Conservation (phyloP, 2,797 vertebrate species). For the Borostomias antarcticus region DNA sequence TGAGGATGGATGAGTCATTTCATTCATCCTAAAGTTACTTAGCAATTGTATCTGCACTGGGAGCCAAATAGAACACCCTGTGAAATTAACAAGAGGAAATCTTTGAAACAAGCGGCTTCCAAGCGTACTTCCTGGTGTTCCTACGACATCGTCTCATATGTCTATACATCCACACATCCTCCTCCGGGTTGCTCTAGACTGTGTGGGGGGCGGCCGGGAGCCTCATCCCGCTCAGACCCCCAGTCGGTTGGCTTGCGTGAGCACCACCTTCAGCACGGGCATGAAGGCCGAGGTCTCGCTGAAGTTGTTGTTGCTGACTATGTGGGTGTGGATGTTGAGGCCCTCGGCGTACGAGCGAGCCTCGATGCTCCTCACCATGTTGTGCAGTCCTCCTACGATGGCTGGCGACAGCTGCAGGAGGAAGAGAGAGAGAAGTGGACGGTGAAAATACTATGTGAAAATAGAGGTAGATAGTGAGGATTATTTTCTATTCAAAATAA, state of each 20-base stretch:
- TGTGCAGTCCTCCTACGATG: slow-evolving; percentile 90
- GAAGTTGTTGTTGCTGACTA: slow-evolving; percentile 98
- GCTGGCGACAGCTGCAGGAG: slow-evolving; percentile 87
- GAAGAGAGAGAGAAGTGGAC: neutral
- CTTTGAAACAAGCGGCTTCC: neutral
- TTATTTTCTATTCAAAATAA: neutral
- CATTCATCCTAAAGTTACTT: slow-evolving; percentile 25
- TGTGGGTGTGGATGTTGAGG: slow-evolving; percentile 94
- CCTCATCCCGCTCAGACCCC: slow-evolving; percentile 75
- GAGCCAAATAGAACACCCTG: slow-evolving; percentile 22
- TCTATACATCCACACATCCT: no score
- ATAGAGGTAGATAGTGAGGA: neutral
- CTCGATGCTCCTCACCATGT: slow-evolving; percentile 89
- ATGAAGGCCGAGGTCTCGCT: slow-evolving; percentile 98
- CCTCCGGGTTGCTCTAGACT: neutral
- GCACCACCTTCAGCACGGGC: slow-evolving; percentile 96
- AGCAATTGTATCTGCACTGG: slow-evolving; percentile 8
- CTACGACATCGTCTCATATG: neutral
- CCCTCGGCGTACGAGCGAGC: slow-evolving; percentile 86
- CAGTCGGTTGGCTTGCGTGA: slow-evolving; percentile 95
- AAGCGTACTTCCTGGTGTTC: neutral
- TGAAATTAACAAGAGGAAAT: slow-evolving; percentile 6
- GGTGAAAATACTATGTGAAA: neutral
- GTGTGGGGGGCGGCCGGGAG: slow-evolving; percentile 7
- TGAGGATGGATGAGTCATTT: slow-evolving; percentile 37